Conservation (phyloP, 2,113 vertebrate species). For the Myrmophylax atrothorax region DNA sequence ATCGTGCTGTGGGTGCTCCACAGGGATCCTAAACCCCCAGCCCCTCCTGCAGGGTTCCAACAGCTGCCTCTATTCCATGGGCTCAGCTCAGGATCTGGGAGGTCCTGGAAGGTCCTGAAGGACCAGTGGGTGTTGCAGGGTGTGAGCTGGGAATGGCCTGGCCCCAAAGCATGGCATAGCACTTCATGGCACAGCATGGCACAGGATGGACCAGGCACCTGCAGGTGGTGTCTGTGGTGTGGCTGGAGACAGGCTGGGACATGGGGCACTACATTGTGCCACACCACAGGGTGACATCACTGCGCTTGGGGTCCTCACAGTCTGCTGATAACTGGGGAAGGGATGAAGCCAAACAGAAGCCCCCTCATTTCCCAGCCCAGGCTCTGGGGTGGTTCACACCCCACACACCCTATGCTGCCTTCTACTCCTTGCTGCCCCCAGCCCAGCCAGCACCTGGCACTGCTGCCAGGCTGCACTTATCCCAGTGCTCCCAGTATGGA, state of each 20-base stretch:
- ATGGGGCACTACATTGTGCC: not conserved
- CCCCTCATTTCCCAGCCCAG: not conserved
- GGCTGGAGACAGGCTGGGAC: not conserved
- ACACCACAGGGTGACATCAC: not conserved
- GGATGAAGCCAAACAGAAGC: not conserved
- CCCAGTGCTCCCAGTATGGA: slow-evolving; percentile 13
- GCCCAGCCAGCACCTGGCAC: rapidly evolving
- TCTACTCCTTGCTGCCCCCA: not conserved
- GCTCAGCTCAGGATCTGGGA: not conserved
- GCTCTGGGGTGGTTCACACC: rapidly evolving
- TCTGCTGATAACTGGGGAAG: not conserved
- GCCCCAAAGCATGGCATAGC: rapidly evolving
- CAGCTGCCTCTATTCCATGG: rapidly evolving
- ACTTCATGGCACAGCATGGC: rapidly evolving
- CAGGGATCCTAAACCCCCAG: not conserved
- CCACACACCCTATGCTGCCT: not conserved
- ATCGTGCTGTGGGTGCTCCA: rapidly evolving
- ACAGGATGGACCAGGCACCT: rapidly evolving
- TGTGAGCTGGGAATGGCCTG: not conserved
- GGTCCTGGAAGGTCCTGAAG: rapidly evolving
- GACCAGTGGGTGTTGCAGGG: not conserved
- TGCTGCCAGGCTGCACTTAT: not conserved
- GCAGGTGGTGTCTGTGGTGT: not conserved
- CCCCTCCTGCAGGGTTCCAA: too few species aligned
- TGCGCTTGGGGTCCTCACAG: not conserved